These are phyloP conservation scores for Brachystomella parvula DNA, from an alignment of 1,140 invertebrate species.

Conservation along the genomic window DNA sequence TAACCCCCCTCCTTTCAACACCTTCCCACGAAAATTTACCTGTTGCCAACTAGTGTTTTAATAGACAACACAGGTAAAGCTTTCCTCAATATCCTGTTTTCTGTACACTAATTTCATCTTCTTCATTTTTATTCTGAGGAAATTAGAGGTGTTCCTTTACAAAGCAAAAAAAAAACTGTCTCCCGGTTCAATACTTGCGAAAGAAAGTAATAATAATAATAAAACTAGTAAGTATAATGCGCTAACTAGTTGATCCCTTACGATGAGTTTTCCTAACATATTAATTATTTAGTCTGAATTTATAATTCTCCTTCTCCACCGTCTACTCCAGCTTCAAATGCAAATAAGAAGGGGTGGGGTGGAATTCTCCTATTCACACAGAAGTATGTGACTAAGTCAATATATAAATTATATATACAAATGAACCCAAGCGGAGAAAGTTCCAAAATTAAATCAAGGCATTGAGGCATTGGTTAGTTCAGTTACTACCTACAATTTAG, in stretches of 20 bases:
- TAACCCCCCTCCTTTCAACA: too few species aligned
- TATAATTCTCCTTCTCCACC: background rate
- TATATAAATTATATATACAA: background rate
- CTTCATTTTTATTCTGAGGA: too few species aligned
- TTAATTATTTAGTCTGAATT: background rate
- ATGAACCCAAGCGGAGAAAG: background rate
- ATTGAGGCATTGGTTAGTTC: background rate
- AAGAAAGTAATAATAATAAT: conserved; percentile 5
- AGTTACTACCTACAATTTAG: background rate
- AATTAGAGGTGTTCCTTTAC: too few species aligned
- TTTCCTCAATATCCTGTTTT: too few species aligned
- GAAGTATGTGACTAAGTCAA: conserved; percentile 34
- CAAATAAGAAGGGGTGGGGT: background rate
- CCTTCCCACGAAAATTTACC: too few species aligned
- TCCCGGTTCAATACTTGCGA: background rate
- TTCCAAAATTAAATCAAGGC: background rate
- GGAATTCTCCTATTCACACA: background rate
- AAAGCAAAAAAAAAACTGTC: background rate
- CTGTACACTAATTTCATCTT: too few species aligned
- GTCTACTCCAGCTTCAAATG: background rate
- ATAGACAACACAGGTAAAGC: too few species aligned
- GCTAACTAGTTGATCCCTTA: background rate
- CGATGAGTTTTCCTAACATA: background rate
- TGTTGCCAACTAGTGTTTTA: too few species aligned
- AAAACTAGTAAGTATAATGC: too few species aligned